These are phyloP conservation scores for Pachyseris speciosa DNA, from an alignment of 64 coral and sea anemone genomes.

Conservation along the genomic window DNA sequence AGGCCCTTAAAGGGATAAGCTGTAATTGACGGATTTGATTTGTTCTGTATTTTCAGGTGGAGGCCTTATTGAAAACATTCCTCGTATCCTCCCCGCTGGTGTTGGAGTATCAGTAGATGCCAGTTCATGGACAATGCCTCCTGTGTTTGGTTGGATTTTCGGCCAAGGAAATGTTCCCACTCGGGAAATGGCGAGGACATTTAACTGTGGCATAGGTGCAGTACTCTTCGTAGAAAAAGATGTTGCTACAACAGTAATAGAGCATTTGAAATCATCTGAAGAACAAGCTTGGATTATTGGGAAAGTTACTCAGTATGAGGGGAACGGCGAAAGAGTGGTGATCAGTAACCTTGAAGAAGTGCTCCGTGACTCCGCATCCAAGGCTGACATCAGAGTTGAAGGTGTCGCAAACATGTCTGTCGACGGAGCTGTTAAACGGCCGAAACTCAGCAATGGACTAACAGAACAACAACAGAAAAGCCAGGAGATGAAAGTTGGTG, in stretches of 20 bases:
- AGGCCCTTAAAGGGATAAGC: too few species aligned
- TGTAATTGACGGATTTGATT: background rate
- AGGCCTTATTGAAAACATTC: constrained; percentile 86
- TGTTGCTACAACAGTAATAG: constrained; percentile 23
- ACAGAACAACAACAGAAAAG: background rate
- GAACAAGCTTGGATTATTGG: constrained; percentile 86
- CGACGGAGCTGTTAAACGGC: constrained; percentile 27
- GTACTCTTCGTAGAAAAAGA: constrained; percentile 62
- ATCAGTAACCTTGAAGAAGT: constrained; percentile 43
- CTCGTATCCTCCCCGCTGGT: constrained; percentile 76
- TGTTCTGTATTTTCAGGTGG: constrained; percentile 63
- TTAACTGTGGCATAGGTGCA: constrained; percentile 93
- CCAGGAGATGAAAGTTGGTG: constrained; percentile 75
- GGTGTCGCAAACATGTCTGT: background rate
- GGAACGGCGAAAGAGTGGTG: background rate
- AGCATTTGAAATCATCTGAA: constrained; percentile 50
- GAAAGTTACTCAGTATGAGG: constrained; percentile 19
- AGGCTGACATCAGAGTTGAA: background rate
- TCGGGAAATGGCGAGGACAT: constrained; percentile 77
- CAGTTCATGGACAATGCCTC: constrained; percentile 73
- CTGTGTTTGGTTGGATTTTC: constrained; percentile 89
- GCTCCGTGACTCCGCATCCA: constrained; percentile 17
- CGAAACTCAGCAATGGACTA: constrained; percentile 57
- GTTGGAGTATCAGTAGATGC: constrained; percentile 78
- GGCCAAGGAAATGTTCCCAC: constrained; percentile 69